Evolutionary conservation across 2,797 vertebrate species (phyloP).

Genomic region (Morelia viridis): DNA sequence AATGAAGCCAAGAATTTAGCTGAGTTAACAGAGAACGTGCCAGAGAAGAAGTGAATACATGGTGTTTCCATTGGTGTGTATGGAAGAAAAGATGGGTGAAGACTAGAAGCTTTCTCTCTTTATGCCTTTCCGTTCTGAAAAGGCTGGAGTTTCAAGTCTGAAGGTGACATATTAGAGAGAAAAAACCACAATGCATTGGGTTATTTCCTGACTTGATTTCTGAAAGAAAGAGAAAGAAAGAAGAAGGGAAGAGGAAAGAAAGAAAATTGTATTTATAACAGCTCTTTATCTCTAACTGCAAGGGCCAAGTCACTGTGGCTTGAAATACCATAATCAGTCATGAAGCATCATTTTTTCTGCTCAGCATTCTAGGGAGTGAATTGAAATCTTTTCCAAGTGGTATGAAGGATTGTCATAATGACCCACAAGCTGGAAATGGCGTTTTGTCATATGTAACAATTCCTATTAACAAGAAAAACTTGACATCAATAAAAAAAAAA

Average conservation of each 20-base stretch:
- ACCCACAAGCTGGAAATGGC: constrained; percentile 53
- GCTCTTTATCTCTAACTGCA: constrained; percentile 58
- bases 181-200: accelerated
- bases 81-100: constrained; percentile 5
- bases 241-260: not conserved
- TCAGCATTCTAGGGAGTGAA: constrained; percentile 65
- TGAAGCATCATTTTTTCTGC: constrained; percentile 49
- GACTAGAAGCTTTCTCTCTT: not conserved
- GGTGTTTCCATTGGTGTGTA: constrained; percentile 3
- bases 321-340: constrained; percentile 50
- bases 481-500: constrained; percentile 70
- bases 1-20: not conserved
- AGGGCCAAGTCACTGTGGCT: constrained; percentile 56
- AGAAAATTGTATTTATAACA: constrained; percentile 26
- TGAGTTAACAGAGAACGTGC: not conserved
- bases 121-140: constrained; percentile 22
- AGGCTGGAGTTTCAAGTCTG: not conserved
- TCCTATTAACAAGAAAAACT: constrained; percentile 61
- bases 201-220: constrained; percentile 49
- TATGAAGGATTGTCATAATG: constrained; percentile 48
- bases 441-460: constrained; percentile 52
- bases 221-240: constrained; percentile 7
- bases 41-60: not conserved
- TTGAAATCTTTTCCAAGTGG: constrained; percentile 67
- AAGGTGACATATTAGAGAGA: not conserved